Evolutionary conservation across 2,888 invertebrate genomes (phyloP).

Genomic region (Eurytoma californica): DNA sequence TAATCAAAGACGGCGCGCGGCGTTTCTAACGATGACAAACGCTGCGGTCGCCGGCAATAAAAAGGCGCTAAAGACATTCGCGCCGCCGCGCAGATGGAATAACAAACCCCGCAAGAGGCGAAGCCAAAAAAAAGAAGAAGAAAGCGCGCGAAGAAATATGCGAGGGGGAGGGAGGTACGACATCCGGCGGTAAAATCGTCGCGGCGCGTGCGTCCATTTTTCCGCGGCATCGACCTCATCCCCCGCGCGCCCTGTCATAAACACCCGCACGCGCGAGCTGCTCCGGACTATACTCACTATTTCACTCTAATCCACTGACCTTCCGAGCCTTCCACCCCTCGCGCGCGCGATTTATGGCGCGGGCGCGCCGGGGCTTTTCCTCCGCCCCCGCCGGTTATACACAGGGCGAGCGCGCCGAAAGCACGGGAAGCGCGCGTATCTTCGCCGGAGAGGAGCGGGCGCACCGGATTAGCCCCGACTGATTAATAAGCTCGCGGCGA

Average conservation of each 20-base stretch:
- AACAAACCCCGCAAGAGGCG: not conserved
- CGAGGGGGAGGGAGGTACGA: no score
- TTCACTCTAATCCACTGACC: slow-evolving; percentile 34
- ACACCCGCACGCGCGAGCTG: not conserved
- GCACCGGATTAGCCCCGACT: not conserved
- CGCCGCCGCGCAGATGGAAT: not conserved
- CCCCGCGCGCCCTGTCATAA: not conserved
- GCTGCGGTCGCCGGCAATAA: not conserved
- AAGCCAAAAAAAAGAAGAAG: not conserved
- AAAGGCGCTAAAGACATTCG: not conserved
- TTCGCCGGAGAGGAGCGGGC: not conserved
- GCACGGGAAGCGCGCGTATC: no score
- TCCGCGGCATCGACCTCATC: not conserved
- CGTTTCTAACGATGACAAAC: slow-evolving; percentile 17
- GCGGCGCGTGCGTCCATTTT: not conserved
- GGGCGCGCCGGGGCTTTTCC: not conserved
- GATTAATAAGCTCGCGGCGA: not conserved
- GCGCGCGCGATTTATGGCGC: not conserved
- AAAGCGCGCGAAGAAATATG: not conserved
- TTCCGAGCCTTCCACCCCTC: not conserved
- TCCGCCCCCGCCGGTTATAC: not conserved
- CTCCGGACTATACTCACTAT: not conserved
- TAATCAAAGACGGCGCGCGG: slow-evolving; percentile 6
- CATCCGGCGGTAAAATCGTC: not conserved
- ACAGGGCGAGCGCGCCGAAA: not conserved